Base-by-base conservation (phyloP, 2,113 vertebrate species). In the Gavialis gangeticus region DNA sequence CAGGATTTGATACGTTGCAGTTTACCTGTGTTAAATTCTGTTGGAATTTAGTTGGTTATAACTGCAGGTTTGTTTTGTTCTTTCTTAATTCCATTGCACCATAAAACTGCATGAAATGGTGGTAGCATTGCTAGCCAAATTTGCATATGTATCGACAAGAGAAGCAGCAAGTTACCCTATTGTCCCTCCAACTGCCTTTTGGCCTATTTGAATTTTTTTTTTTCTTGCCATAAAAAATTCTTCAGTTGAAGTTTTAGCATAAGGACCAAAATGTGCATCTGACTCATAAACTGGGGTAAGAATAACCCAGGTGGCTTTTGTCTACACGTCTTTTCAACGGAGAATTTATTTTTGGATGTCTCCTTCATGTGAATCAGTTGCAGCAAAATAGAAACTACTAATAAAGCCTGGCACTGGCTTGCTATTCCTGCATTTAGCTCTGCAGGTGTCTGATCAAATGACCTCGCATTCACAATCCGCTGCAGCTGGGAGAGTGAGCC, bases 11-110 rank as follows among this genome's bases (percentile, higher is more conserved):
- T 75, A 92, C 89, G 64, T 96, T 95, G 90, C 24, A 81, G 75
- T 24, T 91, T 95, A 94, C 95, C 94, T 96, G 62, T 85, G 88
- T 91, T 93, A 92, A 92, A 96, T 64, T 94, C 24, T 92, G 80
- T 87, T 91, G 59, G 95, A 92, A 94, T 96, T 84, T 56, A 85
- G 71, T 81, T 81, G n/a, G 28, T 82, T 95, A 30, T 84, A 95
- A 92, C 75, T 88, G 25, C 60, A 91, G 57, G 87, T 79, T 55
- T 85, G 19, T 89, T 96, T 81, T 78, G 87, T 87, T 97, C 82
- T 92, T 85, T 92, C 93, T 67, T 93, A 94, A 85, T 79, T 92
- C 64, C 93, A 24, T 64, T 78, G 30, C 63, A 13, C 85, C 82
- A 25, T 81, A 94, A 90, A 93, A 77, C 57, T 92, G 88, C 30